Evolutionary conservation across 2,113 vertebrate genomes (phyloP), one percentile per base, ranked within the genome.

Genomic region (Perca flavescens): DNA sequence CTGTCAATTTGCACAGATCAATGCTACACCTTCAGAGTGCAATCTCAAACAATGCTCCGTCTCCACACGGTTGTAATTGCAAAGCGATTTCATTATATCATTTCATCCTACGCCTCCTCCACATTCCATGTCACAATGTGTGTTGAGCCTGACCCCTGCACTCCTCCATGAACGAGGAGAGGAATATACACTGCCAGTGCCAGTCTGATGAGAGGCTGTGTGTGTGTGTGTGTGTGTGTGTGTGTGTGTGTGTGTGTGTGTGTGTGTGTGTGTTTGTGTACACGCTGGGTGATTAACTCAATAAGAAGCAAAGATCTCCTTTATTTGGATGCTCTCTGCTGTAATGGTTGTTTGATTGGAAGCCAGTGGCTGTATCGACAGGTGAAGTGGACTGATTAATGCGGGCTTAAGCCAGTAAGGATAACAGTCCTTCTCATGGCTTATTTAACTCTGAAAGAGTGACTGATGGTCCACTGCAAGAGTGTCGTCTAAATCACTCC

Each of bases 371-470:
- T 89, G 87, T 94, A 96, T 96, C 93, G 95, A 94, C 94, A 95
- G 91, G 74, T 88, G 87, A 89, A 93, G 86, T 89, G 87, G 91
- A 93, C 94, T 96, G 94, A 96, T 96, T 96, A 96, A 95, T 95
- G 94, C 82, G 77, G 84, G 91, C 93, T 96, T 95, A 94, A 96
- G 93, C 90, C 89, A 85, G 89, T 93, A 91, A 94, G 94, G 93
- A 96, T 96, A 95, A 92, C 92, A 92, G 91, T 83, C 28, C 88
- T 92, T 95, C 94, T 95, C 93, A 90, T 92, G 88, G 91, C 85
- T 95, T 95, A 94, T 94, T 95, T 93, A 94, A 94, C 88, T 79
- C 81, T 91, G 56, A 93, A 91, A 88, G 86, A 89, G 89, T 92
- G 94, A 93, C 91, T 85, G 91, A 92, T 94, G 85, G 80, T 83